Percentiles rank a stretch among this genome's conserved stretches.
These are phyloP conservation scores for Mesochorus sp. DNA, from an alignment of 2,888 invertebrate species.

Conservation along the genomic window DNA sequence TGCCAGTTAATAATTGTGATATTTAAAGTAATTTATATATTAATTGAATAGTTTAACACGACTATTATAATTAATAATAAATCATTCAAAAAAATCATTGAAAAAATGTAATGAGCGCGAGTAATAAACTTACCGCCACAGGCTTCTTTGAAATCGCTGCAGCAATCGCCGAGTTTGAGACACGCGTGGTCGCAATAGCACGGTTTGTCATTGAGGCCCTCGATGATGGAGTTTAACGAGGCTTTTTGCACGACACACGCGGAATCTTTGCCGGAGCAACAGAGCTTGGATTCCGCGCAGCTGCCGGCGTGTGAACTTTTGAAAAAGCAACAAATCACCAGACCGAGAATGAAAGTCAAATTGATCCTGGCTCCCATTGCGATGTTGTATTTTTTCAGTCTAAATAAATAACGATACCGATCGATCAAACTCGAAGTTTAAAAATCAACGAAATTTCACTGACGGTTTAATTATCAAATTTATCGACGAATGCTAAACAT, in stretches of 20 bases:
- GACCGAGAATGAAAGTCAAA: slow-evolving; percentile 17
- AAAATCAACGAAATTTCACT: slow-evolving; percentile 1
- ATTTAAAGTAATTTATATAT: no score
- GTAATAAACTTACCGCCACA: slow-evolving; percentile 88
- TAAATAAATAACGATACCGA: neutral
- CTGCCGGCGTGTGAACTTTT: slow-evolving; percentile 84
- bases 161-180: slow-evolving; percentile 92
- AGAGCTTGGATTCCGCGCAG: slow-evolving; percentile 90
- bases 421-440: neutral
- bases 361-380: slow-evolving; percentile 34
- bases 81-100: neutral
- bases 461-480: neutral
- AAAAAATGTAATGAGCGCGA: neutral
- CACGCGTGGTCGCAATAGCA: slow-evolving; percentile 96
- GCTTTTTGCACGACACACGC: slow-evolving; percentile 93
- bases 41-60: no score
- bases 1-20: neutral
- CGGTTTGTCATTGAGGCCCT: slow-evolving; percentile 91
- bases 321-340: slow-evolving; percentile 47
- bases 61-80: neutral
- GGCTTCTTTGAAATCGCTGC: slow-evolving; percentile 91
- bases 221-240: slow-evolving; percentile 90
- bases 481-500: neutral
- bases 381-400: neutral
- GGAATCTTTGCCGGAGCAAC: slow-evolving; percentile 93